Evolutionary conservation across 2,888 invertebrate species (phyloP).

Genomic region (Eudasyphora cyanicolor): DNA sequence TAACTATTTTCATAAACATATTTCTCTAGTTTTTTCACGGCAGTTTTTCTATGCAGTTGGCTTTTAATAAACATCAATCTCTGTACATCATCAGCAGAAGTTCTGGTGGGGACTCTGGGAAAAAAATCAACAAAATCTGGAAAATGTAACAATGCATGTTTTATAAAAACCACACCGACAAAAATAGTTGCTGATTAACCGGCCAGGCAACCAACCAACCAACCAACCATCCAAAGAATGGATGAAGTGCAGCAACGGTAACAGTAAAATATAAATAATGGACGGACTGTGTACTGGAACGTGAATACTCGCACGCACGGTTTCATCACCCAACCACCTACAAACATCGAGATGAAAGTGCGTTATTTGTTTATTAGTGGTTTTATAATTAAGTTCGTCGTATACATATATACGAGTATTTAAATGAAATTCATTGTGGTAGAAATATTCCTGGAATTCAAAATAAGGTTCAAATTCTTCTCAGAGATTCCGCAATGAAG

Average conservation of each 20-base stretch:
- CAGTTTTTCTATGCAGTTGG: slow-evolving; percentile 35
- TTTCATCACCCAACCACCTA: no score
- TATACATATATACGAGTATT: no score
- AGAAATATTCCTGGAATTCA: background rate
- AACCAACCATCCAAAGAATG: slow-evolving; percentile 31
- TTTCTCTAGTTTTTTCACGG: background rate
- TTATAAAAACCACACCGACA: slow-evolving; percentile 51
- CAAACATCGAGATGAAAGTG: slow-evolving; percentile 32
- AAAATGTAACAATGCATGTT: slow-evolving; percentile 36
- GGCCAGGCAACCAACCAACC: background rate
- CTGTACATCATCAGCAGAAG: background rate
- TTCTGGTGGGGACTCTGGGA: slow-evolving; percentile 10
- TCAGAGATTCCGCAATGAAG: background rate
- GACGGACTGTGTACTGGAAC: background rate
- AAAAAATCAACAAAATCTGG: background rate
- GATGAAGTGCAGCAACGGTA: slow-evolving; percentile 32
- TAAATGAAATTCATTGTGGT: slow-evolving; percentile 49
- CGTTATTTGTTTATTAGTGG: slow-evolving; percentile 59
- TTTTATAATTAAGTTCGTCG: slow-evolving; percentile 60
- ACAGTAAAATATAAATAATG: no score
- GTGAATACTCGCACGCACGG: background rate
- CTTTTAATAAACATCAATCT: slow-evolving; percentile 26
- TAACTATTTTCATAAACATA: slow-evolving; percentile 2
- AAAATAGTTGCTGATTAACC: slow-evolving; percentile 64
- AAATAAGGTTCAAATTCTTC: background rate